These are phyloP conservation scores for Numida meleagris DNA, from an alignment of 2,113 vertebrate species.

Conservation along the genomic window DNA sequence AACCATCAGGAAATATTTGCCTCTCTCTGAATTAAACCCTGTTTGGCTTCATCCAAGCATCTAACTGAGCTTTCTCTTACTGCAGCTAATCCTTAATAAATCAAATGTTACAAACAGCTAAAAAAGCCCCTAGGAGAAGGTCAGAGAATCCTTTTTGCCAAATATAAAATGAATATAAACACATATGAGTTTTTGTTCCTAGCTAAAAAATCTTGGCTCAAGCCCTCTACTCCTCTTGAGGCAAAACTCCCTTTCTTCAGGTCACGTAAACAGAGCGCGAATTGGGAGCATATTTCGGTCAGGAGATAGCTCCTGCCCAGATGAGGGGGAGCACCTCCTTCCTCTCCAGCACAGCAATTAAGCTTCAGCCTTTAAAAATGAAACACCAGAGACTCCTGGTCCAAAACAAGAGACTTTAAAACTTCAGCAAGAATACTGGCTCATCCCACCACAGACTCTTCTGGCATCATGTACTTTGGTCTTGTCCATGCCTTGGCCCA, in stretches of 20 bases:
- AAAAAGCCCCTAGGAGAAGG: conserved; percentile 27
- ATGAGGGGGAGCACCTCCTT: not conserved
- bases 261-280: not conserved
- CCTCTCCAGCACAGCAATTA: not conserved
- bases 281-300: not conserved
- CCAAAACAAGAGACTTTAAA: not conserved
- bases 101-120: conserved; percentile 37
- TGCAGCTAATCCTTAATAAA: conserved; percentile 57
- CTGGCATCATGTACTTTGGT: not conserved
- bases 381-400: not conserved
- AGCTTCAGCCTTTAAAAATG: not conserved
- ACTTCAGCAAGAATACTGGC: not conserved
- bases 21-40: conserved; percentile 19
- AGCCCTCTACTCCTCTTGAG: not conserved
- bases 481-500: not conserved
- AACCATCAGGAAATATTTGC: conserved; percentile 40
- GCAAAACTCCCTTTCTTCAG: conserved; percentile 15
- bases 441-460: not conserved
- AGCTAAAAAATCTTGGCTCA: conserved; percentile 11
- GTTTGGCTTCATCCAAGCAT: conserved; percentile 43
- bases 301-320: not conserved
- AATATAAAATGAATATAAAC: conserved; percentile 31
- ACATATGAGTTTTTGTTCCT: not conserved
- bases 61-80: conserved; percentile 38
- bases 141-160: conserved; percentile 15